Base-by-base conservation (phyloP, 2,888 invertebrate genomes). In the Sphaerophoria taeniata region DNA sequence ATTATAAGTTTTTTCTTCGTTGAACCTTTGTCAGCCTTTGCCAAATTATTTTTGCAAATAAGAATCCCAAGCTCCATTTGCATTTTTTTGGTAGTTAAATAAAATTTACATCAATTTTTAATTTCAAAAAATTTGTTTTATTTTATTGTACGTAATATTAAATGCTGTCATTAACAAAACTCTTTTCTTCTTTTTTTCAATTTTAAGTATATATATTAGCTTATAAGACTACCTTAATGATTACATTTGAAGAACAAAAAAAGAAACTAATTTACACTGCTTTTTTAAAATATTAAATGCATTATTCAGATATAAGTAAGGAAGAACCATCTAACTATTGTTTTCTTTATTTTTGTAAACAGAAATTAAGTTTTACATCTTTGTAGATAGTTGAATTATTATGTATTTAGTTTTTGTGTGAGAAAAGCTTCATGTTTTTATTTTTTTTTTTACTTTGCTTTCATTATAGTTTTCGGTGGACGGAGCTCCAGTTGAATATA, bases 381-480 rank as follows among this genome's bases (percentile, higher is more conserved):
- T 51, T 24, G 6, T 6, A 16, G 16, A 4, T 51, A 51, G 39
- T 39, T 39, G 6, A 9, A 39, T 39, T 2, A 39, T 6, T 7
- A 9, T 39, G 6, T 39, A 7, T 39, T 9, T 39, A 39, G 0
- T 6, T 39, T 39, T 39, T 39, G 39, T 39, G 6, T 2, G 39
- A 39, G 9, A 39, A 9, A 55, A 33, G 24, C 55, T 45, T 34
- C 39, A n/a, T 43, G 14, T 11, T 49, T 53, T 14, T 16, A 43
- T 31, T 58, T 43, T 70, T 31, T 56, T 43, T 39, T 60, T 47
- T 47, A 14, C 5, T 47, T 43, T 43, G 3, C 9, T 47, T 61
- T 74, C 39, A 34, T 45, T 24, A 45, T 83, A 85, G 80, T 85
- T 85, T 85, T 85, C 85, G 85, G 81, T 81, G 85, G 85, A 85